phyloP scores from a whole-genome alignment of 2,797 vertebrate genomes.

The Lutjanus argentimaculatus region DNA sequence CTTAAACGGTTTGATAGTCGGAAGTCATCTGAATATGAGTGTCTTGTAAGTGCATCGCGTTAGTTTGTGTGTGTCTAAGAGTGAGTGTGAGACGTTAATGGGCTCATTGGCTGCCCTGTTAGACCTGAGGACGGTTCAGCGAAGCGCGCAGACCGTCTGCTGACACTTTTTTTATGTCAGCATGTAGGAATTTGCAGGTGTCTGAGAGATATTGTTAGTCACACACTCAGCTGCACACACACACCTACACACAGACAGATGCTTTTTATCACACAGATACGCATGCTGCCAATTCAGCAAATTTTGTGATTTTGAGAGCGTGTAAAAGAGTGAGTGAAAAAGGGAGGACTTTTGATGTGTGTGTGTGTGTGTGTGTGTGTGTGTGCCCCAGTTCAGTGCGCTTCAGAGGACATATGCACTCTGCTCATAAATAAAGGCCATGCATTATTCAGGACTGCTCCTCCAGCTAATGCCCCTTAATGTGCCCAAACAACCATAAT shows the following conservation, averaged over 20 bases:
- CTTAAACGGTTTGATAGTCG: conserved; percentile 35
- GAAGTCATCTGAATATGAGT: conserved; percentile 27
- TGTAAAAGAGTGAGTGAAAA: conserved; percentile 3
- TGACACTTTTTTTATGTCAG: conserved; percentile 15
- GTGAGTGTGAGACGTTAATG: conserved; percentile 24
- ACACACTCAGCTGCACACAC: conserved; percentile 21
- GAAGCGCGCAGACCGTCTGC: neutral
- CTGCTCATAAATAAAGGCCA: conserved; percentile 77
- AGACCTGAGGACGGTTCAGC: conserved; percentile 20
- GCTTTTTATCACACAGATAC: neutral
- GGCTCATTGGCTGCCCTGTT: conserved; percentile 29
- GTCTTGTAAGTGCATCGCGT: neutral
- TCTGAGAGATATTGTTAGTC: conserved; percentile 16
- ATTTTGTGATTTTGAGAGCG: conserved; percentile 24
- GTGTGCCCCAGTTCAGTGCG: conserved; percentile 35
- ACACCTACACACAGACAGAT: neutral
- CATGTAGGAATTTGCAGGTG: conserved; percentile 7
- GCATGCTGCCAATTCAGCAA: neutral
- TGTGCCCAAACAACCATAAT: conserved; percentile 81
- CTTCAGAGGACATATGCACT: conserved; percentile 74
- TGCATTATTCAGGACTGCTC: conserved; percentile 81
- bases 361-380: neutral
- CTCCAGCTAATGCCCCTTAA: conserved; percentile 80
- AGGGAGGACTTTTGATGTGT: neutral
- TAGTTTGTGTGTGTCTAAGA: neutral